Evolutionary conservation across 2,888 invertebrate species (phyloP).

Genomic region (Protophormia terraenovae): DNA sequence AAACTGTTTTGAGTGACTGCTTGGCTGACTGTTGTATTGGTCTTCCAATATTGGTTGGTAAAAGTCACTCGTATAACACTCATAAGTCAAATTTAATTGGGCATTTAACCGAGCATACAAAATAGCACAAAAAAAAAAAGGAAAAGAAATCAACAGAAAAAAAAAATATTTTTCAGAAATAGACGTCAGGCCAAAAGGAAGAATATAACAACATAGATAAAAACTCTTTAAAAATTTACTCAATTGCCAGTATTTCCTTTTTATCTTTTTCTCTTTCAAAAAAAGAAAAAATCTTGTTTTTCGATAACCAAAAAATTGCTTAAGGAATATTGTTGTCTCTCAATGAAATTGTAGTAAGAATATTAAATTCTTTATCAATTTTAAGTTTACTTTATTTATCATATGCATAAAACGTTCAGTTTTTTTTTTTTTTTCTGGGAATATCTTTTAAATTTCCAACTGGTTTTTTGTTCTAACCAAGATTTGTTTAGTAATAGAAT

Average conservation of each 20-base stretch:
- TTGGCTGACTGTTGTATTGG: conserved; percentile 19
- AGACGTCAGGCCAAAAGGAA: conserved; percentile 3
- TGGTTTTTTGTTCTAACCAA: too few relatives aligned
- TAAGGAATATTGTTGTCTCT: not conserved
- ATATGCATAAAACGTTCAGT: not conserved
- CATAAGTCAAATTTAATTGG: conserved; percentile 68
- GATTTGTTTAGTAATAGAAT: too few relatives aligned
- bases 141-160: not conserved
- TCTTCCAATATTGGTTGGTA: conserved; percentile 33
- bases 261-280: not conserved
- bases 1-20: not conserved
- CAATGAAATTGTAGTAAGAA: not conserved
- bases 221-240: conserved; percentile 24
- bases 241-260: conserved; percentile 31
- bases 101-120: conserved; percentile 62
- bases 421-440: not conserved
- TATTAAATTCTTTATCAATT: not conserved
- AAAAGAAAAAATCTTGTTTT: too few relatives aligned
- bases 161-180: not conserved
- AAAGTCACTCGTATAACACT: conserved; percentile 46
- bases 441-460: not conserved
- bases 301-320: not conserved
- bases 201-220: not conserved
- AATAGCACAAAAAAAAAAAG: not conserved
- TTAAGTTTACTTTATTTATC: not conserved